phyloP scores from a whole-genome alignment of 2,797 vertebrate species.

The Neopelma chrysocephalum region DNA sequence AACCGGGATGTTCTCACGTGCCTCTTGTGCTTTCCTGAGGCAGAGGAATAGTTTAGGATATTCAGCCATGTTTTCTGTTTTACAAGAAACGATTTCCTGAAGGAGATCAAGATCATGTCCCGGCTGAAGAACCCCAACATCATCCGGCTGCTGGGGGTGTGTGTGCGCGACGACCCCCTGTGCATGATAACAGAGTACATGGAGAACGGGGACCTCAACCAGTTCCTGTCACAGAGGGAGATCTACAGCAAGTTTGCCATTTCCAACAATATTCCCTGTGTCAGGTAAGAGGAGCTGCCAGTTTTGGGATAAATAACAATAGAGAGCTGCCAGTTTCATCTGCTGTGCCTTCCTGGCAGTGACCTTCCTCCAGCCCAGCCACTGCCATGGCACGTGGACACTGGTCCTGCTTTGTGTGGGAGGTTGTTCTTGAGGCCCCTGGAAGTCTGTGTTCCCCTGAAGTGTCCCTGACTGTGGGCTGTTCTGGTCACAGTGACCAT shows the following conservation, averaged over 20 bases:
- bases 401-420: neutral
- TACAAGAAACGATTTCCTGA: conserved; percentile 92
- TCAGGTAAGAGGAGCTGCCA: conserved; percentile 77
- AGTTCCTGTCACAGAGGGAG: conserved; percentile 94
- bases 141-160: conserved; percentile 93
- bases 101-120: conserved; percentile 99
- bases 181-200: conserved; percentile 99
- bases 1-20: neutral
- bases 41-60: neutral
- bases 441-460: neutral
- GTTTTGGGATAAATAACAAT: neutral
- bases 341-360: neutral
- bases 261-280: conserved; percentile 90
- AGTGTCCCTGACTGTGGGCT: neutral
- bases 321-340: neutral
- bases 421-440: neutral
- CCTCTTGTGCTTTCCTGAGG: neutral
- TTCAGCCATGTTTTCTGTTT: neutral
- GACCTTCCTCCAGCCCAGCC: neutral
- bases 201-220: conserved; percentile 98
- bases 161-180: conserved; percentile 91
- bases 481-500: neutral
- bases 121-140: conserved; percentile 98
- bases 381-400: accelerated
- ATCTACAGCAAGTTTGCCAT: conserved; percentile 89